phyloP scores from a whole-genome alignment of 2,888 invertebrate species.

The Leptinotarsa rubiginosa region DNA sequence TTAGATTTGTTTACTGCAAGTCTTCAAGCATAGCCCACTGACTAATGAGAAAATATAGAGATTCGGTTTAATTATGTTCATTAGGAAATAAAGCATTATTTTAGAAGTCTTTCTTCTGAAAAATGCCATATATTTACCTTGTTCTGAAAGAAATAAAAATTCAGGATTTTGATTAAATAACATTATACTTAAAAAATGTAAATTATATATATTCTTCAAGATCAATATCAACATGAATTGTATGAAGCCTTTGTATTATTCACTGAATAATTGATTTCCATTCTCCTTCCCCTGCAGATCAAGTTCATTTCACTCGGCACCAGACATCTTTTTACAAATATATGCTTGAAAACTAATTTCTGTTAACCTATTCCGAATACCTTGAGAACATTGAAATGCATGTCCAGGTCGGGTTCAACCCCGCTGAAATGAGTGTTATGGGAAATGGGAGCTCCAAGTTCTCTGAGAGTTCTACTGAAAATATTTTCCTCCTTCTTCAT shows the following conservation, averaged over 20 bases:
- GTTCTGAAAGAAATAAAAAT: too few relatives aligned
- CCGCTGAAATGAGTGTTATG: conserved; percentile 74
- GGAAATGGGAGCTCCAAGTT: conserved; percentile 75
- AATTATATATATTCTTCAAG: not conserved
- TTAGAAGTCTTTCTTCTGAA: too few relatives aligned
- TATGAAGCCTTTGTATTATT: not conserved
- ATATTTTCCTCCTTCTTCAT: conserved; percentile 84
- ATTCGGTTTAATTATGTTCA: too few relatives aligned
- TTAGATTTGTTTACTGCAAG: too few relatives aligned
- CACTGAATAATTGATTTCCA: too few relatives aligned
- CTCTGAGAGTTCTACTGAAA: conserved; percentile 77
- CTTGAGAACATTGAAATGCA: conserved; percentile 79
- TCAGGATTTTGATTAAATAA: too few relatives aligned
- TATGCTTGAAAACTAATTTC: not conserved
- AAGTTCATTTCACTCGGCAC: not conserved
- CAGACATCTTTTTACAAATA: not conserved
- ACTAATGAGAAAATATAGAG: too few relatives aligned
- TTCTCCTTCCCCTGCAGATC: not conserved
- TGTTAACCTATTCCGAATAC: conserved; percentile 37
- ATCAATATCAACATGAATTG: not conserved
- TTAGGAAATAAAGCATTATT: too few relatives aligned
- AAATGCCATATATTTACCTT: too few relatives aligned
- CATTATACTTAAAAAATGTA: too few relatives aligned
- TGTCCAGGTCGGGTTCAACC: conserved; percentile 71
- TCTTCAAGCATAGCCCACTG: too few relatives aligned